Evolutionary conservation across 2,797 vertebrate genomes (phyloP).

Genomic region (Schizopygopsis pylzovi): DNA sequence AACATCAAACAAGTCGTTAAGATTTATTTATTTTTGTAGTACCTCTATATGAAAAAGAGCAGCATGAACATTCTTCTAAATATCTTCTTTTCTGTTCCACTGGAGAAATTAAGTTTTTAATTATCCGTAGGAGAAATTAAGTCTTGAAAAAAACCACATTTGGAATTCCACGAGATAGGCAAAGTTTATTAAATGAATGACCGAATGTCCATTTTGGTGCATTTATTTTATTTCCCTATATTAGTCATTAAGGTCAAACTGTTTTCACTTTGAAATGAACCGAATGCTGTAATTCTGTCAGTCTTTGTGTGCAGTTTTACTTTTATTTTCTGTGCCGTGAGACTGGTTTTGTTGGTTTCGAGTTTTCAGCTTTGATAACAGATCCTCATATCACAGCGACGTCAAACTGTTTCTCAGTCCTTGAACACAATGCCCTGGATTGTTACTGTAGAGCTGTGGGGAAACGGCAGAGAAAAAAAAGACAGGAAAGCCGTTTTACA

Average conservation of each 20-base stretch:
- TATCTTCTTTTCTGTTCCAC: not conserved
- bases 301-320: not conserved
- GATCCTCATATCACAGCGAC: slow-evolving; percentile 34
- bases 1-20: not conserved
- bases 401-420: slow-evolving; percentile 31
- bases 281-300: not conserved
- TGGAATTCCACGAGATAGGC: no score
- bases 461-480: not conserved
- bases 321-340: not conserved
- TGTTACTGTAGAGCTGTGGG: slow-evolving; percentile 30
- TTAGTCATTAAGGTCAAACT: not conserved
- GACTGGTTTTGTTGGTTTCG: not conserved
- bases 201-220: not conserved
- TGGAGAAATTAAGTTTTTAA: not conserved
- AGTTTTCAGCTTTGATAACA: slow-evolving; percentile 28
- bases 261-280: no score
- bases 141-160: no score
- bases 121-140: not conserved
- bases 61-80: not conserved
- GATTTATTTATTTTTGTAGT: not conserved
- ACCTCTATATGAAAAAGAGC: not conserved
- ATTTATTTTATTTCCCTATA: no score
- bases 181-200: no score
- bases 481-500: slow-evolving; percentile 5
- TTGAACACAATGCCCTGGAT: slow-evolving; percentile 45